These are phyloP conservation scores for Nomada hirtipes DNA, from an alignment of 2,888 invertebrate species.

Conservation along the genomic window DNA sequence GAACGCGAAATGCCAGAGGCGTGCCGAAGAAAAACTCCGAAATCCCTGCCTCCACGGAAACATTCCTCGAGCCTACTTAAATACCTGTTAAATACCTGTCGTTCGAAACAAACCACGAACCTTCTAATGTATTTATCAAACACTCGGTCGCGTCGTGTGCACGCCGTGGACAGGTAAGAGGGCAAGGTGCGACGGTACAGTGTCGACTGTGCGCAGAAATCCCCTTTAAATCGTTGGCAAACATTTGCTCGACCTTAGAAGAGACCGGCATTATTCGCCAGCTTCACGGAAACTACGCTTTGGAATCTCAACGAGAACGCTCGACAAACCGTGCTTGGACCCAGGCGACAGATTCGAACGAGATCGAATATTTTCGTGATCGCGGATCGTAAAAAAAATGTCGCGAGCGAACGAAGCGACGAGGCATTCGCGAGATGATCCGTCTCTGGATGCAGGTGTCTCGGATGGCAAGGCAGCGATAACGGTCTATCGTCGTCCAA, in stretches of 20 bases:
- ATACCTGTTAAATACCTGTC: slow-evolving; percentile 77
- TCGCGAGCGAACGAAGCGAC: too few relatives aligned
- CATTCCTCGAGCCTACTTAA: slow-evolving; percentile 53
- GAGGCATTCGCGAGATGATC: slow-evolving; percentile 10
- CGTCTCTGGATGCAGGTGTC: slow-evolving; percentile 67
- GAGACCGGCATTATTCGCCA: slow-evolving; percentile 24
- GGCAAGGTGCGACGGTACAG: slow-evolving; percentile 67
- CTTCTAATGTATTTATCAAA: slow-evolving; percentile 81
- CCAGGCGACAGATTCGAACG: background rate
- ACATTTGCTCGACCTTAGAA: slow-evolving; percentile 75
- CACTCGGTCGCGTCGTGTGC: slow-evolving; percentile 63
- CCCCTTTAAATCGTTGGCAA: slow-evolving; percentile 80
- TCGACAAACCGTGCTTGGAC: background rate
- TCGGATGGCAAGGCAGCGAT: slow-evolving; percentile 67
- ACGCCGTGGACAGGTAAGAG: slow-evolving; percentile 63
- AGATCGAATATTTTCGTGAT: too few relatives aligned
- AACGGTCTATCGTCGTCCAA: slow-evolving; percentile 77
- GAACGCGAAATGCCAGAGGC: background rate
- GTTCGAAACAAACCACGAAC: slow-evolving; percentile 76
- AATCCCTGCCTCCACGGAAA: background rate
- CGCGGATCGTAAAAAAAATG: too few relatives aligned
- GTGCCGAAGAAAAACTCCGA: background rate
- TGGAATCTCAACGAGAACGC: background rate
- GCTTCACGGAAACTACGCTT: slow-evolving; percentile 5
- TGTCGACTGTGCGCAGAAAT: slow-evolving; percentile 73